These are phyloP conservation scores for Mycteria americana DNA, from an alignment of 2,797 vertebrate species.

Conservation along the genomic window DNA sequence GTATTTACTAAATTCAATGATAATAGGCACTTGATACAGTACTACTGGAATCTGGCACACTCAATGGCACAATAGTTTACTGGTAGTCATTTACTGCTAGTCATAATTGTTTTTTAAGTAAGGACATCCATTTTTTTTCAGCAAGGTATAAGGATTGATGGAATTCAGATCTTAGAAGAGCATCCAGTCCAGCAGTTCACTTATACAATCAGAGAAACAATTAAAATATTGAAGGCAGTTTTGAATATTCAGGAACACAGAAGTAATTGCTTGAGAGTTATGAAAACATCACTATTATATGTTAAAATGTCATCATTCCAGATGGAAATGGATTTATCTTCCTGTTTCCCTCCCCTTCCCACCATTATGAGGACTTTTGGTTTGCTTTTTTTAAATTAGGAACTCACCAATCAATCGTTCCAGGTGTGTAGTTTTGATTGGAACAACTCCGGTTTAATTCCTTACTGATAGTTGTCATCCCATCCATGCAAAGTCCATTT, in stretches of 20 bases:
- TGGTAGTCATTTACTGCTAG: not conserved
- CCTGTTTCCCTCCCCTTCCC: not conserved
- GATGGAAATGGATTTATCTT: not conserved
- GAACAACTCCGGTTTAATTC: conserved; percentile 58
- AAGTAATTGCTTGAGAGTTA: not conserved
- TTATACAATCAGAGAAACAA: not conserved
- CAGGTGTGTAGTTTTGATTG: conserved; percentile 66
- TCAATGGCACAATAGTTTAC: not conserved
- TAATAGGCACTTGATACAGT: not conserved
- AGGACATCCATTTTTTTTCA: not conserved
- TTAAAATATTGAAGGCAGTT: not conserved
- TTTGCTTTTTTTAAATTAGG: not conserved
- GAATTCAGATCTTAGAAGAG: not conserved
- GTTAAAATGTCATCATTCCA: not conserved
- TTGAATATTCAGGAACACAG: not conserved
- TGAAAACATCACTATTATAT: not conserved
- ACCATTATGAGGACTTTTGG: not conserved
- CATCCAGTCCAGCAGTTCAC: not conserved
- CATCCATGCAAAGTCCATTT: conserved; percentile 39
- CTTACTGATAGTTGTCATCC: conserved; percentile 46
- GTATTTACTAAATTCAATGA: not conserved
- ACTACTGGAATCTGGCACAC: not conserved
- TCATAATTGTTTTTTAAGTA: not conserved
- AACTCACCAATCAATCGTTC: conserved; percentile 74
- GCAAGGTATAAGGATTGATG: not conserved